Percentiles rank a stretch among this genome's conserved stretches.
phyloP scores from a whole-genome alignment of 2,888 invertebrate species.

The Tetramorium bicarinatum region DNA sequence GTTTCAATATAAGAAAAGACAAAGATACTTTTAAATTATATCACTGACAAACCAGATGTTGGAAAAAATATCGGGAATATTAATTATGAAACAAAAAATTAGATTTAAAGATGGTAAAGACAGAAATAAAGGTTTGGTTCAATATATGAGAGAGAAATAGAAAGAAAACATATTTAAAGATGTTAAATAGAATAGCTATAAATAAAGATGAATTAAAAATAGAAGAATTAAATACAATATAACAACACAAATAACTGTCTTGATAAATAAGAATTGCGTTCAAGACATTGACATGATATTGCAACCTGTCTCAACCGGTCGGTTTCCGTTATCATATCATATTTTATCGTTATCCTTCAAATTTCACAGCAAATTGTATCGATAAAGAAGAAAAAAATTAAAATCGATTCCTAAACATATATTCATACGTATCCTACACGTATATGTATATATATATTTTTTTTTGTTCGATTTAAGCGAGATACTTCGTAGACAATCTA shows the following conservation, averaged over 20 bases:
- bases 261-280: not conserved
- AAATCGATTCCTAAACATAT: not conserved
- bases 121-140: not conserved
- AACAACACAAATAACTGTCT: not conserved
- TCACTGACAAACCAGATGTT: not conserved
- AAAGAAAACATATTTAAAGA: not conserved
- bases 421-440: not conserved
- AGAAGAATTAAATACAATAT: too few relatives aligned
- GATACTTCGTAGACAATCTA: too few relatives aligned
- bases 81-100: not conserved
- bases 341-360: slow-evolving; percentile 17
- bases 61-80: not conserved
- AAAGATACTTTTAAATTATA: not conserved
- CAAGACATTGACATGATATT: slow-evolving; percentile 14
- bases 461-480: too few relatives aligned
- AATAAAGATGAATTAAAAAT: not conserved
- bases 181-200: too few relatives aligned
- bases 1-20: not conserved
- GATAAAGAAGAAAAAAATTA: not conserved
- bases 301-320: not conserved
- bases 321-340: not conserved
- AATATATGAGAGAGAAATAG: not conserved
- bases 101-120: not conserved
- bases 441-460: too few relatives aligned
- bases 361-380: not conserved